phyloP scores from a whole-genome alignment of 2,797 vertebrate species.

The Sebastolobus alascanus region DNA sequence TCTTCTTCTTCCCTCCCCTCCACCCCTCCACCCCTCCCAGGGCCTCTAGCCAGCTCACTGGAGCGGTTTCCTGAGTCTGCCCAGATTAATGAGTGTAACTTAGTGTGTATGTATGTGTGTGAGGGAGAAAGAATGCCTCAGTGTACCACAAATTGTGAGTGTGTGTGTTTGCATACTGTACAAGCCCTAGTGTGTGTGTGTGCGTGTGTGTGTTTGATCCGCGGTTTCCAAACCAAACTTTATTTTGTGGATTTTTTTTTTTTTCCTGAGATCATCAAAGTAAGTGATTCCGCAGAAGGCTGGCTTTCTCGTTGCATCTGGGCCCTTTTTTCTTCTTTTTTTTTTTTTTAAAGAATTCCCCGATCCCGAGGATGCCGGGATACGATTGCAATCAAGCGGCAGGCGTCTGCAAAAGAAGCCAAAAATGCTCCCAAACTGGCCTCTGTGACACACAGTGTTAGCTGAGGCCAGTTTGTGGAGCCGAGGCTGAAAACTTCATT shows the following conservation, averaged over 20 bases:
- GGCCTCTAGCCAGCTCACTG: conserved; percentile 95
- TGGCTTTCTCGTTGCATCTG: conserved; percentile 65
- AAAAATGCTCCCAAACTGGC: conserved; percentile 43
- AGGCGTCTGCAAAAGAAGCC: conserved; percentile 53
- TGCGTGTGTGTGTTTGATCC: conserved; percentile 65
- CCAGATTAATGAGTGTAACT: conserved; percentile 90
- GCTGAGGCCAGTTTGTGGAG: conserved; percentile 39
- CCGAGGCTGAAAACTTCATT: conserved; percentile 39
- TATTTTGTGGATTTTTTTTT: conserved; percentile 82
- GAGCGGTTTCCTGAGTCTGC: conserved; percentile 91
- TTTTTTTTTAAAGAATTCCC: conserved; percentile 52
- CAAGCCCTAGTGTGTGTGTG: conserved; percentile 19
- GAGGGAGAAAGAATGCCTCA: conserved; percentile 75
- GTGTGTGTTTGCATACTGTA: conserved; percentile 78
- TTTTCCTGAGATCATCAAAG: conserved; percentile 78
- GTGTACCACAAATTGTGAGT: conserved; percentile 81
- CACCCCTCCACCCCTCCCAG: conserved; percentile 79
- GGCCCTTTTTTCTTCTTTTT: conserved; percentile 42
- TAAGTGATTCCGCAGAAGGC: conserved; percentile 75
- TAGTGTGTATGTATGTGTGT: conserved; percentile 70
- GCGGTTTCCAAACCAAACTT: conserved; percentile 85
- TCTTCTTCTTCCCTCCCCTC: neutral
- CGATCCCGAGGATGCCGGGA: conserved; percentile 65
- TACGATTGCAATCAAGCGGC: conserved; percentile 70
- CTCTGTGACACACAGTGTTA: conserved; percentile 13